These are phyloP conservation scores for Pristis pectinata DNA, from an alignment of 2,797 vertebrate species.

Conservation along the genomic window DNA sequence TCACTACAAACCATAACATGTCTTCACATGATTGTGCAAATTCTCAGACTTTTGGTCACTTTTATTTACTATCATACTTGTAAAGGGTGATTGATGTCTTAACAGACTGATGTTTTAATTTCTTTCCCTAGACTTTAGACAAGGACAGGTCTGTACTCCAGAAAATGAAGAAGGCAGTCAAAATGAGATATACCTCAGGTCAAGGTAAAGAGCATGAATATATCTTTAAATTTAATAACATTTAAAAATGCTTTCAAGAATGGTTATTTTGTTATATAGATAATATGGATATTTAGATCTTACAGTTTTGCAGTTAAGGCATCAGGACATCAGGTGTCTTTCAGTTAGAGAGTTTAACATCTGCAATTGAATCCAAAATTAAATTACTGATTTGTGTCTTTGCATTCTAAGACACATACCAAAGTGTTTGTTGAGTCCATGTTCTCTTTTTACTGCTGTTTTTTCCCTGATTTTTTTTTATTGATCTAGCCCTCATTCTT, in stretches of 20 bases:
- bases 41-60: not conserved
- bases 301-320: not conserved
- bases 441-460: not conserved
- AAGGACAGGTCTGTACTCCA: conserved; percentile 64
- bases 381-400: not conserved
- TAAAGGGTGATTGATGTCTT: not conserved
- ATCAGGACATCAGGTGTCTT: not conserved
- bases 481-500: too few species aligned
- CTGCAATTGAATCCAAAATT: not conserved
- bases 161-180: conserved; percentile 76
- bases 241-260: not conserved
- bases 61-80: not conserved
- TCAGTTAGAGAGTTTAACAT: not conserved
- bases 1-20: too few species aligned
- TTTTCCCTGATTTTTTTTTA: not conserved
- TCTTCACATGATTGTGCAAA: not conserved
- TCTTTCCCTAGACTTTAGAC: conserved; percentile 60
- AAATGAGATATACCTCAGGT: conserved; percentile 65
- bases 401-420: not conserved
- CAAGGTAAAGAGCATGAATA: conserved; percentile 56
- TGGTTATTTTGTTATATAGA: not conserved
- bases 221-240: not conserved
- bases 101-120: conserved; percentile 40
- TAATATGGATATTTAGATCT: not conserved
- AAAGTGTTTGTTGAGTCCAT: not conserved